A percentile compares a stretch with the other conserved stretches of the same genome.
Conservation (phyloP, 2,797 vertebrate species). For the Tachyglossus aculeatus region DNA sequence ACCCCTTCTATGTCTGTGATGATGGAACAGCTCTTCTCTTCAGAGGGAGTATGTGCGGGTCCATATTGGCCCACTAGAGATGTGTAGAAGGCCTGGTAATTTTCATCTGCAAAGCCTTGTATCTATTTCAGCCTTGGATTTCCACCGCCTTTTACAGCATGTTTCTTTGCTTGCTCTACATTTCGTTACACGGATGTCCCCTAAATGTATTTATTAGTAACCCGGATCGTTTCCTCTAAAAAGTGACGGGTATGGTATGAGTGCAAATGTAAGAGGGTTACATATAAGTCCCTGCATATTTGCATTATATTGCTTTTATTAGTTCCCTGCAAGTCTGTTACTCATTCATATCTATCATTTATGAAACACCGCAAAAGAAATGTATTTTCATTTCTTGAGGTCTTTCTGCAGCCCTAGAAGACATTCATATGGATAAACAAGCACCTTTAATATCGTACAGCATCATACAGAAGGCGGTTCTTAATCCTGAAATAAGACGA, state of each 20-base stretch:
- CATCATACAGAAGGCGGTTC: constrained; percentile 43
- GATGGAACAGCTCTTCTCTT: too few relatives aligned
- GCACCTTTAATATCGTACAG: constrained; percentile 60
- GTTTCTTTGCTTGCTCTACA: too few relatives aligned
- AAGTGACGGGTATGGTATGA: background rate
- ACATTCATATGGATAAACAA: constrained; percentile 68
- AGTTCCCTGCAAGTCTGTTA: constrained; percentile 56
- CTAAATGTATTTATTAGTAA: too few relatives aligned
- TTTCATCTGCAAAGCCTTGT: too few relatives aligned
- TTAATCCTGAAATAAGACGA: constrained; percentile 62
- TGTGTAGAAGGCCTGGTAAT: too few relatives aligned
- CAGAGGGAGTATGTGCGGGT: too few relatives aligned
- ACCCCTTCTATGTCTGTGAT: too few relatives aligned
- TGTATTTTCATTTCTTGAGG: constrained; percentile 69
- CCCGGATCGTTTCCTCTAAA: background rate
- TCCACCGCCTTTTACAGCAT: too few relatives aligned
- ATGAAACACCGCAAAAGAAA: constrained; percentile 70
- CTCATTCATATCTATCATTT: constrained; percentile 67
- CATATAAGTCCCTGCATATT: background rate
- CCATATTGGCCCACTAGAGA: too few relatives aligned
- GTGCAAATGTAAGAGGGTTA: constrained; percentile 16
- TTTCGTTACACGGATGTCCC: too few relatives aligned
- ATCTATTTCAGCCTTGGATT: too few relatives aligned
- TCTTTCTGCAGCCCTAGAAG: constrained; percentile 62
- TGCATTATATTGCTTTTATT: constrained; percentile 57